These are phyloP conservation scores for Nicator chloris DNA, from an alignment of 2,113 vertebrate genomes.

Conservation along the genomic window DNA sequence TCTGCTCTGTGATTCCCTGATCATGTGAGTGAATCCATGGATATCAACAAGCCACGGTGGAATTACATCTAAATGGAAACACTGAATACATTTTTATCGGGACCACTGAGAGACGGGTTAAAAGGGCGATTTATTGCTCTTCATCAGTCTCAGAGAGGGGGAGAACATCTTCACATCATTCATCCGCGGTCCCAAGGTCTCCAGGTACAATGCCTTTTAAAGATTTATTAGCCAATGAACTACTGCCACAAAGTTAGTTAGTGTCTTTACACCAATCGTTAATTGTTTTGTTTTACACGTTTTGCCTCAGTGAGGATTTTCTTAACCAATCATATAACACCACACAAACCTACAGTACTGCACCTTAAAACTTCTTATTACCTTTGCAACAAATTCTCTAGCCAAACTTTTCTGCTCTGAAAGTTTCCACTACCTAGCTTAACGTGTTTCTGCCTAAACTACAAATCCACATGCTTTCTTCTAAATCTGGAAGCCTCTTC, in stretches of 20 bases:
- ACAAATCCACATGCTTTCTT: not conserved
- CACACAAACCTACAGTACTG: not conserved
- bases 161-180: not conserved
- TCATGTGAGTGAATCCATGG: not conserved
- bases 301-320: not conserved
- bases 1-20: not conserved
- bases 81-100: not conserved
- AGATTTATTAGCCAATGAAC: not conserved
- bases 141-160: not conserved
- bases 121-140: not conserved
- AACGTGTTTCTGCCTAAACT: not conserved
- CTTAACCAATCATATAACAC: not conserved
- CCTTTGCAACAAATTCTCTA: not conserved
- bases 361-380: not conserved
- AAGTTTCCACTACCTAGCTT: not conserved
- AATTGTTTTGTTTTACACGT: not conserved
- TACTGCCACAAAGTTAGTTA: not conserved
- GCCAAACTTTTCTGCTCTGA: not conserved
- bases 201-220: not conserved
- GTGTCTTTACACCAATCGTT: not conserved
- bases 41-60: not conserved
- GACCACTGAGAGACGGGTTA: not conserved
- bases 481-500: not conserved
- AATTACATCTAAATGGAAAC: not conserved
- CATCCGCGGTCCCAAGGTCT: not conserved